Evolutionary conservation across 2,797 vertebrate genomes (phyloP).

Genomic region (Neomorphus geoffroyi): DNA sequence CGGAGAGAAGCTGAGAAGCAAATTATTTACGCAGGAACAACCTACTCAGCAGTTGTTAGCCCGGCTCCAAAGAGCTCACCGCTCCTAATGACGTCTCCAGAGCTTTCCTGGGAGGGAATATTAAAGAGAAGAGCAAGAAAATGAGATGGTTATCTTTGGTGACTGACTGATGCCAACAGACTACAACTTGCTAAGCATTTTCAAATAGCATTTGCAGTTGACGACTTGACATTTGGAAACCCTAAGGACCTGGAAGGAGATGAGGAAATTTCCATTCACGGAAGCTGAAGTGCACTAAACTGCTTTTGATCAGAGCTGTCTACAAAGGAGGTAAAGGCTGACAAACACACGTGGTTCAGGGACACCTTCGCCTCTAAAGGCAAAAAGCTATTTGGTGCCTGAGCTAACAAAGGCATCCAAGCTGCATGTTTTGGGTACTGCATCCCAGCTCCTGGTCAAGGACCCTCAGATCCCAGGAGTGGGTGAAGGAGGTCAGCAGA

Average conservation of each 20-base stretch:
- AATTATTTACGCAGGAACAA: neutral
- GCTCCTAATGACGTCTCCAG: conserved; percentile 51
- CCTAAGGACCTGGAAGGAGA: neutral
- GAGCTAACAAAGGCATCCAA: neutral
- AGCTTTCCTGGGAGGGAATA: conserved; percentile 25
- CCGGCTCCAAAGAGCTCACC: neutral
- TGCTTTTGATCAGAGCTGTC: neutral
- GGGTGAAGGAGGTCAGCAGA: neutral
- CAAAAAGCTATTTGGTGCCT: neutral
- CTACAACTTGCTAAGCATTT: neutral
- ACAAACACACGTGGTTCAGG: neutral
- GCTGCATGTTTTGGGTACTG: neutral
- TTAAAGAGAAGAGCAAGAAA: neutral
- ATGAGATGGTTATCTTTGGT: neutral
- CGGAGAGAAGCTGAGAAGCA: neutral
- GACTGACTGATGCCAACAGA: neutral
- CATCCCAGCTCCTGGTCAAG: neutral
- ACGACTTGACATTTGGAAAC: neutral
- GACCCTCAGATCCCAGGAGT: neutral
- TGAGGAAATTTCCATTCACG: neutral
- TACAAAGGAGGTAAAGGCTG: neutral
- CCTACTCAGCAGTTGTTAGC: conserved; percentile 33
- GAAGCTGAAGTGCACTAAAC: neutral
- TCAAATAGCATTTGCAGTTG: neutral
- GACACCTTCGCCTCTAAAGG: neutral